Base-by-base conservation (phyloP, 2,888 invertebrate species). In the Argyra leucocephala region DNA sequence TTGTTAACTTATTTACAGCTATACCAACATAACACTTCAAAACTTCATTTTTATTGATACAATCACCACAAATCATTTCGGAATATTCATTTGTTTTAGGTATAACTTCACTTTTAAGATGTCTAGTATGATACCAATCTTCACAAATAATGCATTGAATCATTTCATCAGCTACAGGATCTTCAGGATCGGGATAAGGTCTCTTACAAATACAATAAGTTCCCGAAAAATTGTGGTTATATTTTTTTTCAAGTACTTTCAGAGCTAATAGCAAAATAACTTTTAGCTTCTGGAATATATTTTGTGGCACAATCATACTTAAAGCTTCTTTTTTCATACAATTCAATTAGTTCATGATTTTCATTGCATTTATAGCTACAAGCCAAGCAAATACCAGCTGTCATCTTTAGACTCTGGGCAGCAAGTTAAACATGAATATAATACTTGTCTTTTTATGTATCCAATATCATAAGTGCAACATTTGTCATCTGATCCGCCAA, bases 121-220 rank as follows among this genome's bases (percentile, higher is more conserved):
- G 92, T 71, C 88, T 79, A 26, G 88, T 84, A 81, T 99, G 99
- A 73, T 88, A 93, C 99, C 99, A 99, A 78, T 99, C 98, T 78
- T 99, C 99, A 78, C 99, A 99, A 64, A 96, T 82, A 61, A 91
- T 83, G 75, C 99, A 99, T 76, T 99, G 98, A 63, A 96, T 86
- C 97, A 98, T 98, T 72, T 92, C 90, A 80, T 96, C 96, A 64
- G 89, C 89, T 57, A 84, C 80, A 5, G 84, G 82, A 74, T 88
- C 86, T 12, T 96, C 94, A 0, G 90, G 89, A 80, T 98, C 97
- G 15, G 98, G 98, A 80, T 97, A 99, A 0, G 96, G 96, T 65
- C 94, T 85, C 58, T 88, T 82, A 77, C 99, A 99, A 15, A 82
- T 86, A 76, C 99, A 99, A 79, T 98, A 99, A 2, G 90, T 76